A percentile compares a stretch with the other conserved stretches of the same genome.
Conservation (phyloP, 2,113 vertebrate genomes). For the Tichodroma muraria region DNA sequence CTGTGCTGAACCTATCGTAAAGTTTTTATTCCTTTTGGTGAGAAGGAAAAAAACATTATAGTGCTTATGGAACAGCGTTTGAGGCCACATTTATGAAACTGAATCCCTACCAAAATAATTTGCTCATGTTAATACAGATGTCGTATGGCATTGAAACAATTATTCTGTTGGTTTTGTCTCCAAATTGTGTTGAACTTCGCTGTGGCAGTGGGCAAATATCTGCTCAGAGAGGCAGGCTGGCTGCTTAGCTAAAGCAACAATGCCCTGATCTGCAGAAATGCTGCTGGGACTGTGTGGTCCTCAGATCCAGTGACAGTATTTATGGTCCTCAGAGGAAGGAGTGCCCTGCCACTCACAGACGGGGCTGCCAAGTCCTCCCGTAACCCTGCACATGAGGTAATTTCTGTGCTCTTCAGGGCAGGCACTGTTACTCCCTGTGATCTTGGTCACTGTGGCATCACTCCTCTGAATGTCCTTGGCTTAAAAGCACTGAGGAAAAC, state of each 20-base stretch:
- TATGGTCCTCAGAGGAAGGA: neutral
- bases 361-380: neutral
- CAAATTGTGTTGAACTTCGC: neutral
- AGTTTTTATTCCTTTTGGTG: constrained; percentile 72
- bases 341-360: fast-evolving
- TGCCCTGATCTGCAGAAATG: neutral
- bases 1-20: constrained; percentile 60
- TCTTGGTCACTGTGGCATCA: neutral
- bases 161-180: neutral
- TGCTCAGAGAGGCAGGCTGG: neutral
- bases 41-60: constrained; percentile 22
- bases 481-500: neutral
- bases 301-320: neutral
- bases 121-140: constrained; percentile 25
- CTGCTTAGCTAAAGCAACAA: neutral
- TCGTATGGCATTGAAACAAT: neutral
- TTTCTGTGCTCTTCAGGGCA: neutral
- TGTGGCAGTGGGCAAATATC: neutral
- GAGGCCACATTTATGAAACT: constrained; percentile 66
- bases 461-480: neutral
- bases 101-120: constrained; percentile 65
- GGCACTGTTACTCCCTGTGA: neutral
- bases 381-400: neutral
- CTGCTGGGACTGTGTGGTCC: neutral
- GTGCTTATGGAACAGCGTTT: constrained; percentile 51